phyloP scores from a whole-genome alignment of 2,888 invertebrate genomes.

The Drosophila greeni region DNA sequence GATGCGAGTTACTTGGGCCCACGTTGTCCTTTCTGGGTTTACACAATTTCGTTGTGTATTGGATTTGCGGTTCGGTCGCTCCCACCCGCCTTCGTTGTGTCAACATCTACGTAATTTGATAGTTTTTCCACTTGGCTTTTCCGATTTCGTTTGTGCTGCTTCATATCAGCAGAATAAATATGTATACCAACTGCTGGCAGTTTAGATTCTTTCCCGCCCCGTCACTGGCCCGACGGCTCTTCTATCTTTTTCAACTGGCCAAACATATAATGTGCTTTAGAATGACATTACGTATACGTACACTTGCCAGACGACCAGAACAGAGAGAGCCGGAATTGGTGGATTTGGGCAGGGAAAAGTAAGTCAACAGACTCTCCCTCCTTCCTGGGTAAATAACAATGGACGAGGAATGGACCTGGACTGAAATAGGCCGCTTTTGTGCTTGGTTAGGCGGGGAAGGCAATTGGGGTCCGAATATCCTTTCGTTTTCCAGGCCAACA shows the following conservation, averaged over 20 bases:
- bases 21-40: conserved; percentile 28
- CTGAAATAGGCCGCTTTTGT: conserved; percentile 36
- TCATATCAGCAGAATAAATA: conserved; percentile 59
- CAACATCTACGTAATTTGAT: conserved; percentile 69
- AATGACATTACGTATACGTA: conserved; percentile 69
- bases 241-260: conserved; percentile 14
- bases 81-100: conserved; percentile 47
- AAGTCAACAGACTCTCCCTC: conserved; percentile 31
- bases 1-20: conserved; percentile 18
- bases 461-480: conserved; percentile 7
- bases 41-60: conserved; percentile 49
- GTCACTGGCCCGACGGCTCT: conserved; percentile 23
- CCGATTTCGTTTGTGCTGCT: conserved; percentile 25
- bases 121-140: conserved; percentile 66
- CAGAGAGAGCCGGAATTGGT: neutral
- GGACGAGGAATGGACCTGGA: conserved; percentile 13
- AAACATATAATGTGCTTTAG: conserved; percentile 56
- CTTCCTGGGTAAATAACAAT: conserved; percentile 17
- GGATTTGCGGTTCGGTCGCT: conserved; percentile 50
- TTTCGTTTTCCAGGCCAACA: conserved; percentile 6
- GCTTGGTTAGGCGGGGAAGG: conserved; percentile 11
- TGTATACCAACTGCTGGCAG: conserved; percentile 50
- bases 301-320: conserved; percentile 33
- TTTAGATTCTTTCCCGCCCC: conserved; percentile 45
- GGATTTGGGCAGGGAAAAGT: conserved; percentile 13